These are phyloP conservation scores for Acomys russatus DNA, from an alignment of 2,797 vertebrate genomes.

Conservation along the genomic window DNA sequence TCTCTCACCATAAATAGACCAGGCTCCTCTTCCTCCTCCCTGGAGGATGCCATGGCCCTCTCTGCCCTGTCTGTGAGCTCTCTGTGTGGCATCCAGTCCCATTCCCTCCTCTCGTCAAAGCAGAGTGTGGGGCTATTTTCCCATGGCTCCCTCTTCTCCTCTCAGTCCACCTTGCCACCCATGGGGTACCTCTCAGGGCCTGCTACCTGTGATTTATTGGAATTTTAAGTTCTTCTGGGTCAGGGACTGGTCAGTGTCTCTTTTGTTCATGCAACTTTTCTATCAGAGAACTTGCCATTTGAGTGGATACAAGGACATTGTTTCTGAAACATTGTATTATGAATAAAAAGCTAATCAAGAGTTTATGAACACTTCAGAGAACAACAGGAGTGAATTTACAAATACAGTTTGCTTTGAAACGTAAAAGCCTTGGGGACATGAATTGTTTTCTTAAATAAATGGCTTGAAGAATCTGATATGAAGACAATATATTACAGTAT, in stretches of 20 bases:
- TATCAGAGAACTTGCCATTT: slow-evolving; percentile 42
- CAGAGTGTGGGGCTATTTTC: neutral
- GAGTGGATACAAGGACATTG: slow-evolving; percentile 19
- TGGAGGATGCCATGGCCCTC: neutral
- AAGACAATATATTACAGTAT: neutral
- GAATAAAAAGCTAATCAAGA: neutral
- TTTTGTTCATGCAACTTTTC: neutral
- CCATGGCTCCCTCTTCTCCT: neutral
- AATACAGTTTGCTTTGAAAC: neutral
- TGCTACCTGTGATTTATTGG: neutral
- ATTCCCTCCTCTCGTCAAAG: neutral
- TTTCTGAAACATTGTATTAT: slow-evolving; percentile 35
- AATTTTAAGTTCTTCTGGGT: neutral
- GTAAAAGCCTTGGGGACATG: neutral
- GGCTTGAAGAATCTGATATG: neutral
- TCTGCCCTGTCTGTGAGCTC: neutral
- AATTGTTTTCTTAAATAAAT: slow-evolving; percentile 32
- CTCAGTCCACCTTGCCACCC: too few relatives aligned
- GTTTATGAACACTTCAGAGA: neutral
- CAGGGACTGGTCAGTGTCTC: neutral
- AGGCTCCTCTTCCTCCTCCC: neutral
- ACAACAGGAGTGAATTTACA: neutral
- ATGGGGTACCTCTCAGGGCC: neutral
- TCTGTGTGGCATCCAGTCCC: too few relatives aligned
- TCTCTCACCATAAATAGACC: neutral